A percentile compares a stretch with the other conserved stretches of the same genome.
These are phyloP conservation scores for Brachionus koreanus DNA, from an alignment of 1,140 invertebrate species.

Conservation along the genomic window DNA sequence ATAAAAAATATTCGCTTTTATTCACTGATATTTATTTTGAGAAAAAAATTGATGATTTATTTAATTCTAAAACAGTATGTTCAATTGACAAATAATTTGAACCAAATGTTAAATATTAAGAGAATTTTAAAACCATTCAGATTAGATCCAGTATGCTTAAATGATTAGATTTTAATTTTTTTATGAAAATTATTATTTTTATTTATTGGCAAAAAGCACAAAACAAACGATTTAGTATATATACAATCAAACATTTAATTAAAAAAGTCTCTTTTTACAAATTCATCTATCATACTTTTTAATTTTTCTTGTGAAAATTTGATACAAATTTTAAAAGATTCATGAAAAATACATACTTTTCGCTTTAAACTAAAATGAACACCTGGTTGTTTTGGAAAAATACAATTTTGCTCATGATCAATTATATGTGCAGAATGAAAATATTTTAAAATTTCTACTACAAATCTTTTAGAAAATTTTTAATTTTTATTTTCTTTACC, in stretches of 20 bases:
- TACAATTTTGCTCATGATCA: background rate
- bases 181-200: background rate
- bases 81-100: background rate
- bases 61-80: background rate
- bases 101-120: too few species aligned
- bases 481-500: too few species aligned
- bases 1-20: background rate
- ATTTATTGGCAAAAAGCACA: too few species aligned
- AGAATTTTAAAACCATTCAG: too few species aligned
- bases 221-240: background rate
- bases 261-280: background rate
- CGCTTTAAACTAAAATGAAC: background rate
- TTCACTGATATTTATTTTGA: background rate
- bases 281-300: background rate
- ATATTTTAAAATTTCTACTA: too few species aligned
- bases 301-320: background rate
- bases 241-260: background rate
- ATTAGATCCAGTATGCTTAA: background rate
- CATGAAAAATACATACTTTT: background rate
- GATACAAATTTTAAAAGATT: background rate
- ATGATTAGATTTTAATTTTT: background rate
- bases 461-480: too few species aligned
- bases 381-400: background rate
- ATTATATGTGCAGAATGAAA: too few species aligned
- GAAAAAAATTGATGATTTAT: conserved; percentile 1